phyloP scores from a whole-genome alignment of 2,113 vertebrate genomes.

The Sylvilagus bachmani region DNA sequence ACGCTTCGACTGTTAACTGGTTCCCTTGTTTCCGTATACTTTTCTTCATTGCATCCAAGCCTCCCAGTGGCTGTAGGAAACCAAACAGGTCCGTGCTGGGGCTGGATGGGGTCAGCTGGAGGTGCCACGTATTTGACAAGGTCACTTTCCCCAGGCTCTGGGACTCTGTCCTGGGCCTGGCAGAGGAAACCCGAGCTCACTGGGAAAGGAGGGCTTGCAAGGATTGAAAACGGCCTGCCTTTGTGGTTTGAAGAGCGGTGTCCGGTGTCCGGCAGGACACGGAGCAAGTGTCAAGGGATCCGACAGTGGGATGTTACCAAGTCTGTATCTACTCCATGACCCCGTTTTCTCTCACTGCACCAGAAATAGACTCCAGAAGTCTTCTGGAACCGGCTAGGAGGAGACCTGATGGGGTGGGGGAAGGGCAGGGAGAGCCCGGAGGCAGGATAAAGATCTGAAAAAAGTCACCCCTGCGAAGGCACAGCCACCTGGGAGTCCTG shows the following conservation, averaged over 20 bases:
- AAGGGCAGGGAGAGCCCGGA: neutral
- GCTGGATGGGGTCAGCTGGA: neutral
- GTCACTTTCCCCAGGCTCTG: neutral
- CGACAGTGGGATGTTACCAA: neutral
- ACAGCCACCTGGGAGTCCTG: neutral
- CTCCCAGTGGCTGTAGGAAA: neutral
- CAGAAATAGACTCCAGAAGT: slow-evolving; percentile 7
- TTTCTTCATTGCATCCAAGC: neutral
- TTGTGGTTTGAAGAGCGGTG: neutral
- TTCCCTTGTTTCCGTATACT: neutral
- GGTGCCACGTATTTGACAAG: neutral
- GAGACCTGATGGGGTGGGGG: neutral
- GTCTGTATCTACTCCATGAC: neutral
- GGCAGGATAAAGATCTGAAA: neutral
- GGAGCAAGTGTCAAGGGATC: neutral
- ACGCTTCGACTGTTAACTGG: slow-evolving; percentile 2
- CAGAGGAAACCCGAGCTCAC: neutral
- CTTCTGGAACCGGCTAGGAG: neutral
- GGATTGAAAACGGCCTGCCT: neutral
- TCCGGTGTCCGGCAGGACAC: neutral
- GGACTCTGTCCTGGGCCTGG: neutral
- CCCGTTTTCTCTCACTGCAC: neutral
- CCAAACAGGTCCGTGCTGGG: neutral
- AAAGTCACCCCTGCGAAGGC: slow-evolving; percentile 1
- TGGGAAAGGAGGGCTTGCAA: neutral